Evolutionary conservation across 2,113 vertebrate species (phyloP).

Genomic region (Gambusia affinis): DNA sequence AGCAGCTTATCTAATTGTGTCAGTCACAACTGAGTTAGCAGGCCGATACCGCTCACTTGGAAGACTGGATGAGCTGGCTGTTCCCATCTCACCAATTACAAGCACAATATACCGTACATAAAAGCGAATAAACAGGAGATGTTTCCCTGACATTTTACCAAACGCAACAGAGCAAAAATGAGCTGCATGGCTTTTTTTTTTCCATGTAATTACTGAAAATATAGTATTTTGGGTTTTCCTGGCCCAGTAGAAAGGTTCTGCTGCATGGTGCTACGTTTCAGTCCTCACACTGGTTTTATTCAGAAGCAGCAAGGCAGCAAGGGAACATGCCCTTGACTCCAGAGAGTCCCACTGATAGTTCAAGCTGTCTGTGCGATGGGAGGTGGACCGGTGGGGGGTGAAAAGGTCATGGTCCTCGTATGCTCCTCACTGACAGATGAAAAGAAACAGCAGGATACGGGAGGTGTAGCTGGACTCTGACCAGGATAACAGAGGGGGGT

Average conservation of each 20-base stretch:
- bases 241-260: background rate
- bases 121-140: conserved; percentile 4
- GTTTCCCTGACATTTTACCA: background rate
- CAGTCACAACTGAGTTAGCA: conserved; percentile 55
- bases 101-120: conserved; percentile 23
- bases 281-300: conserved; percentile 2
- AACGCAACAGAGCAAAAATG: background rate
- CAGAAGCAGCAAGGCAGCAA: conserved; percentile 2
- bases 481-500: background rate
- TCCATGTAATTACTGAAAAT: background rate
- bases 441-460: conserved; percentile 24
- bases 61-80: conserved; percentile 41
- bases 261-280: background rate
- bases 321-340: conserved; percentile 25
- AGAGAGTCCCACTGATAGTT: conserved; percentile 21
- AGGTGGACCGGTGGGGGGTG: background rate
- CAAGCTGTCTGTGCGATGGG: conserved; percentile 7
- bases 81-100: conserved; percentile 47
- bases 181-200: background rate
- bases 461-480: background rate
- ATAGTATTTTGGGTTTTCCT: background rate
- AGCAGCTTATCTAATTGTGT: conserved; percentile 42
- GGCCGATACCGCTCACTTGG: conserved; percentile 29
- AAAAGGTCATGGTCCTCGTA: conserved; percentile 15
- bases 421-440: conserved; percentile 30